Percentiles rank a stretch among this genome's conserved stretches.
These are phyloP conservation scores for Zeuzera pyrina DNA, from an alignment of 2,888 invertebrate genomes.

Conservation along the genomic window DNA sequence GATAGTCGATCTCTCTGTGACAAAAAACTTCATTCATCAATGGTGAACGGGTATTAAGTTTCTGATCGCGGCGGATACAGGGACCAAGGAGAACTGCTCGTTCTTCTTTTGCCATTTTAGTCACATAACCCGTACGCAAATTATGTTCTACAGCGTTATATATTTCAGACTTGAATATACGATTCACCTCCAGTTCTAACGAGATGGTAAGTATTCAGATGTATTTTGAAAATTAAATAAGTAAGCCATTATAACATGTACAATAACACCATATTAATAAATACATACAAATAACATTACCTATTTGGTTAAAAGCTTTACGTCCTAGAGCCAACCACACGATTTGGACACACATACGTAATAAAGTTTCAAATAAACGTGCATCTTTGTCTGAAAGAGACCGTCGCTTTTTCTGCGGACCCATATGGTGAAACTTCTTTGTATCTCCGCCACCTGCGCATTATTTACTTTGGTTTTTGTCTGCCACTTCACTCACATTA, in stretches of 20 bases:
- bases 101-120: slow-evolving; percentile 61
- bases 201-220: slow-evolving; percentile 1
- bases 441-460: slow-evolving; percentile 58
- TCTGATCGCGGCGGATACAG: slow-evolving; percentile 65
- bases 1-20: slow-evolving; percentile 70
- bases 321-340: slow-evolving; percentile 77
- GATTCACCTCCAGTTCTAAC: slow-evolving; percentile 74
- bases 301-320: slow-evolving; percentile 73
- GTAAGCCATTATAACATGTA: neutral
- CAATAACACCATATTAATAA: neutral
- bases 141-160: slow-evolving; percentile 73
- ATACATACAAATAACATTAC: slow-evolving; percentile 31
- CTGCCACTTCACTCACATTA: too few species aligned
- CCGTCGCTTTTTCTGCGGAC: slow-evolving; percentile 61
- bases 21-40: slow-evolving; percentile 73
- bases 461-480: too few species aligned
- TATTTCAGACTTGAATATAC: slow-evolving; percentile 73
- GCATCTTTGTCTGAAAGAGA: slow-evolving; percentile 78
- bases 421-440: slow-evolving; percentile 75
- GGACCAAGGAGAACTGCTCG: slow-evolving; percentile 67
- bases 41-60: slow-evolving; percentile 72
- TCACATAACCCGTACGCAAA: slow-evolving; percentile 42
- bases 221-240: neutral
- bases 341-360: slow-evolving; percentile 73
- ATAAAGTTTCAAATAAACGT: slow-evolving; percentile 71